phyloP scores from a whole-genome alignment of 2,888 invertebrate genomes.

The Trissonchulus sp. region DNA sequence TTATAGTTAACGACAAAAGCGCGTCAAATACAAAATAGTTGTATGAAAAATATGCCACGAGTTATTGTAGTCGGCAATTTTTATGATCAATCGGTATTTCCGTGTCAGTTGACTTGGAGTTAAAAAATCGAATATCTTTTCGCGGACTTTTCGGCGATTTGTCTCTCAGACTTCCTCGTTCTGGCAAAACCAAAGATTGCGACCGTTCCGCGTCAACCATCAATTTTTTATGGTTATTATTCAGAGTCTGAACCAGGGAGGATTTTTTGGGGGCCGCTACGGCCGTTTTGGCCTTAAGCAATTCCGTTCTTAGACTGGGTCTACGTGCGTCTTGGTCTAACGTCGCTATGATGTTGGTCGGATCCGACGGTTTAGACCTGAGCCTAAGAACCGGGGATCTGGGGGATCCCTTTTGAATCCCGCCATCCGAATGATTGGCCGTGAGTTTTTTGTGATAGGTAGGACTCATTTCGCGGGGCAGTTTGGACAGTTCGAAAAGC shows the following conservation, averaged over 20 bases:
- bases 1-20: no score
- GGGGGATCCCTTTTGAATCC: background rate
- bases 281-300: background rate
- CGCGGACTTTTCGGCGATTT: background rate
- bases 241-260: no score
- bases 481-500: slow-evolving; percentile 71
- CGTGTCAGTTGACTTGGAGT: no score
- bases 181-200: background rate
- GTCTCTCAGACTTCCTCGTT: background rate
- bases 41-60: no score
- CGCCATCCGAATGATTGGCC: background rate
- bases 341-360: background rate
- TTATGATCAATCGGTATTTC: no score
- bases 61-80: no score
- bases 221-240: background rate
- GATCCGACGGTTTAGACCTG: slow-evolving; percentile 17
- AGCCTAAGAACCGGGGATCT: slow-evolving; percentile 1
- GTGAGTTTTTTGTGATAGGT: slow-evolving; percentile 13
- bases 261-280: no score
- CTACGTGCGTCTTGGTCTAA: slow-evolving; percentile 76
- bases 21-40: no score
- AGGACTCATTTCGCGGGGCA: slow-evolving; percentile 81
- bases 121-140: no score
- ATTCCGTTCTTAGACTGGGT: slow-evolving; percentile 77
- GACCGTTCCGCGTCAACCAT: background rate